Percentiles rank a stretch among this genome's conserved stretches.
These are phyloP conservation scores for Andrena hattorfiana DNA, from an alignment of 2,888 invertebrate species.

Conservation along the genomic window DNA sequence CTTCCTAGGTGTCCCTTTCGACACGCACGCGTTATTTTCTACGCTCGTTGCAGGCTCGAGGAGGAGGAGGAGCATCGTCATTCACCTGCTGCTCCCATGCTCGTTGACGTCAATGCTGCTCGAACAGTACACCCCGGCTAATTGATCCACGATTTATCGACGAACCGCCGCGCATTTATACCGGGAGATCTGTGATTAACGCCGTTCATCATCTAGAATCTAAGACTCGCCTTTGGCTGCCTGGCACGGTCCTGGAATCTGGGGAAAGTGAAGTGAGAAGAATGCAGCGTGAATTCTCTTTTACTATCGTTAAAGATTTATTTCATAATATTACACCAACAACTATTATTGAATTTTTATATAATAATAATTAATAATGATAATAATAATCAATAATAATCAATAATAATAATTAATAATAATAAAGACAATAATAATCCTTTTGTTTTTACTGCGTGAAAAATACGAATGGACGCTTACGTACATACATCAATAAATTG, in stretches of 20 bases:
- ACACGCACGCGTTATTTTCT: neutral
- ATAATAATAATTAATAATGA: constrained; percentile 79
- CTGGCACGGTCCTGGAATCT: neutral
- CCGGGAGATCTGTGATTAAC: constrained; percentile 4
- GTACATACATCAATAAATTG: constrained; percentile 82
- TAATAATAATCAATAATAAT: constrained; percentile 55
- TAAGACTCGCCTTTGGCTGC: neutral
- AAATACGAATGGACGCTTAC: constrained; percentile 85
- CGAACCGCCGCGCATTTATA: neutral
- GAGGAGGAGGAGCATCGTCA: neutral
- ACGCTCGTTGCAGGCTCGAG: neutral
- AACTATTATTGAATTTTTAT: constrained; percentile 84
- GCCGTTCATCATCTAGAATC: constrained; percentile 7
- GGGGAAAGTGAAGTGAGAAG: neutral
- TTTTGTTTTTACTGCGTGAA: constrained; percentile 81
- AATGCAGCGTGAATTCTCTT: constrained; percentile 23
- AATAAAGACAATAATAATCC: constrained; percentile 81
- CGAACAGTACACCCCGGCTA: neutral
- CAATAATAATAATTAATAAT: constrained; percentile 73
- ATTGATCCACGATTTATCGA: constrained; percentile 35
- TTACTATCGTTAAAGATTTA: constrained; percentile 83
- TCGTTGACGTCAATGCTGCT: constrained; percentile 25
- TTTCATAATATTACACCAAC: constrained; percentile 85
- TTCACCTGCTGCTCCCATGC: constrained; percentile 5
- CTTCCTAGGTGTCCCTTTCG: neutral